Evolutionary conservation across 2,113 vertebrate species (phyloP).

Genomic region (Myrmecophaga tridactyla): DNA sequence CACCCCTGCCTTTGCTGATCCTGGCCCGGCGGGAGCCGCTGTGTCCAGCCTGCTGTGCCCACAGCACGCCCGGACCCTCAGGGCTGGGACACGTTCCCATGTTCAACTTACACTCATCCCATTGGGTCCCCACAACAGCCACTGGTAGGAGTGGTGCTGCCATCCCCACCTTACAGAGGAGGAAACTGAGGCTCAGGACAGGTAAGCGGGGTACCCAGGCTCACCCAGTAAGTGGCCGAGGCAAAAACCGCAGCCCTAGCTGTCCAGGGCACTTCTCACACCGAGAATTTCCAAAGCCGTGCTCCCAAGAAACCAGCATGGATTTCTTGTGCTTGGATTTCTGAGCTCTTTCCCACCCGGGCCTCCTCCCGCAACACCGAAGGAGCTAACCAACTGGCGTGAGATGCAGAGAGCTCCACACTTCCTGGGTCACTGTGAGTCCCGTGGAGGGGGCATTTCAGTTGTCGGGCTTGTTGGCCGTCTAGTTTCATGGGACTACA

Average conservation of each 20-base stretch:
- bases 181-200: background rate
- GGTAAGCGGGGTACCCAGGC: background rate
- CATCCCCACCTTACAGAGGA: background rate
- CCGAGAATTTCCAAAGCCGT: background rate
- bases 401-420: background rate
- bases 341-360: background rate
- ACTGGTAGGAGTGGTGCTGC: too few relatives aligned
- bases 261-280: rapidly evolving
- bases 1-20: background rate
- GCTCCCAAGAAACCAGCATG: background rate
- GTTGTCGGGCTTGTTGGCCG: rapidly evolving
- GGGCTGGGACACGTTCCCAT: background rate
- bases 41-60: background rate
- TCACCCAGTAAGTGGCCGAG: rapidly evolving
- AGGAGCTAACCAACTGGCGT: background rate
- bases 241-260: background rate
- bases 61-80: rapidly evolving
- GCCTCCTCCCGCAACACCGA: background rate
- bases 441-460: too few relatives aligned
- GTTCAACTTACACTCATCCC: rapidly evolving
- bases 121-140: background rate
- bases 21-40: rapidly evolving
- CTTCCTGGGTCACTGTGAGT: background rate
- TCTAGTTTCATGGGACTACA: rapidly evolving
- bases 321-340: background rate